These are phyloP conservation scores for Eublepharis macularius DNA, from an alignment of 2,113 vertebrate genomes.

Conservation along the genomic window DNA sequence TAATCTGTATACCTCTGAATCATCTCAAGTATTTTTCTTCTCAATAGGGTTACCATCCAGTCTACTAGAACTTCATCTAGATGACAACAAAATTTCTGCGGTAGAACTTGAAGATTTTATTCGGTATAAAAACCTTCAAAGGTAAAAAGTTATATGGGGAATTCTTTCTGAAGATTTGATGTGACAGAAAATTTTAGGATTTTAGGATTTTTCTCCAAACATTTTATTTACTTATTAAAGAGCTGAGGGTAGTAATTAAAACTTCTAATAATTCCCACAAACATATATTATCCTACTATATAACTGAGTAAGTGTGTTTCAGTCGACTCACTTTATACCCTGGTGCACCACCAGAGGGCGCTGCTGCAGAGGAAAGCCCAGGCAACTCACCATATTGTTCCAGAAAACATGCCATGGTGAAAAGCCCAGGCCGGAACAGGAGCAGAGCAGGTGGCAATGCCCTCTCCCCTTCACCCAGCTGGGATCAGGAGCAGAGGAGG, in stretches of 20 bases:
- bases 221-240: not conserved
- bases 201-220: not conserved
- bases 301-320: too few species aligned
- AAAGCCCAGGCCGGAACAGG: too few species aligned
- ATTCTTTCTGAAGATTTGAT: not conserved
- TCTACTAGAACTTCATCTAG: slow-evolving; percentile 90
- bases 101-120: slow-evolving; percentile 93
- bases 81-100: slow-evolving; percentile 91
- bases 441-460: too few species aligned
- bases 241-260: not conserved
- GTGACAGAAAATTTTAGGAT: not conserved
- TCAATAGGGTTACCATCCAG: slow-evolving; percentile 83
- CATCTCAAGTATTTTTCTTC: slow-evolving; percentile 1
- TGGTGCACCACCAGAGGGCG: too few species aligned
- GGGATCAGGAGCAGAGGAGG: too few species aligned
- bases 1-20: not conserved
- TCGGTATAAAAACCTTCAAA: slow-evolving; percentile 89
- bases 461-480: too few species aligned
- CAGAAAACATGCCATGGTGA: too few species aligned
- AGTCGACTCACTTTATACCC: too few species aligned
- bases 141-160: slow-evolving; percentile 71
- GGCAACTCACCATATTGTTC: too few species aligned
- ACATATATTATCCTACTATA: not conserved
- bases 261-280: not conserved
- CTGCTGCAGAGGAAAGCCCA: too few species aligned